Base-by-base conservation (phyloP, 2,113 vertebrate genomes). In the Tragelaphus scriptus region DNA sequence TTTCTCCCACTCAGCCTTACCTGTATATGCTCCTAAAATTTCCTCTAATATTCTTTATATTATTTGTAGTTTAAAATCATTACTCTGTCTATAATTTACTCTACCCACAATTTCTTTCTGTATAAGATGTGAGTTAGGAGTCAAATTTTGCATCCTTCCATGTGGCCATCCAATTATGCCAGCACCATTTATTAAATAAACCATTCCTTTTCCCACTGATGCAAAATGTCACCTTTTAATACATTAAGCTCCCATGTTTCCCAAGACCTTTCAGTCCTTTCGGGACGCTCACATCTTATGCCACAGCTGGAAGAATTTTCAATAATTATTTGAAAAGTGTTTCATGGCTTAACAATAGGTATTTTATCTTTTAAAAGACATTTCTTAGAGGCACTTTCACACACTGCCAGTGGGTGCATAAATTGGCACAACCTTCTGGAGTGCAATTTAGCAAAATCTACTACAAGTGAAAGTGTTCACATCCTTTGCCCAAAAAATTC, bases 311-410 rank as follows among this genome's bases (percentile, higher is more conserved):
- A 96, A 93, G 84, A 61, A 91, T 93, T 97, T 97, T 97, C 80
- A 68, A 82, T 91, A 97, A 97, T 98, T 97, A 97, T 91, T 87
- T 94, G 91, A 98, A 97, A 91, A 81, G 94, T 59, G 79, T 95
- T 97, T 98, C 96, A 91, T 53, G 88, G 71, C 86, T 97, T 97
- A 95, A 97, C 98, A 98, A 97, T 93, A 97, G 95, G 88, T 91
- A 91, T 97, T 97, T 98, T 95, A 95, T 96, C 93, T 96, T 97
- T 96, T 59, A 88, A 97, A 98, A 97, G 97, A 61, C 85, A 91
- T 95, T 97, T 95, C 96, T 96, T 87, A 95, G 93, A 97, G 93
- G 96, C 40, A 85, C 93, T 96, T 97, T 90, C 93, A 81, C 15
- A 75, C 89, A 14, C 93, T 87, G 97, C 44, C 96, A 95, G 96